Percentiles rank a stretch among this genome's conserved stretches.
Evolutionary conservation across 2,888 invertebrate species (phyloP).

Genomic region (Pedicia rivosa): DNA sequence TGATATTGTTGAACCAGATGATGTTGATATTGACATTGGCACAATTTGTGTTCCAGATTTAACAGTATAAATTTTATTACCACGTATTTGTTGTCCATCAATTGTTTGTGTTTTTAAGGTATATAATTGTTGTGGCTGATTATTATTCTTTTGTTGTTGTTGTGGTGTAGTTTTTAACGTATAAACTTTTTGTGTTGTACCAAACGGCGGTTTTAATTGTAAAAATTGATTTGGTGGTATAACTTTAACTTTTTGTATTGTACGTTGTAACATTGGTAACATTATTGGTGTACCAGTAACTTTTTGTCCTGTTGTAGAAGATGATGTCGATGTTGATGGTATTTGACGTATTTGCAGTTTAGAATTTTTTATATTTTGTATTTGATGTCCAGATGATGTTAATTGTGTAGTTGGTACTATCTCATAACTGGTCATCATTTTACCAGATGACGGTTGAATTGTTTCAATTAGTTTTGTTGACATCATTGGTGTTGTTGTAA

Average conservation of each 20-base stretch:
- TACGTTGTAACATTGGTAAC: constrained; percentile 13
- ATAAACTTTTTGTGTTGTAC: constrained; percentile 25
- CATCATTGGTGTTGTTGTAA: constrained; percentile 8
- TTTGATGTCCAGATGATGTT: constrained; percentile 10
- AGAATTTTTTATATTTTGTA: constrained; percentile 7
- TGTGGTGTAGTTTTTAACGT: constrained; percentile 21
- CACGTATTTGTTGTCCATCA: neutral
- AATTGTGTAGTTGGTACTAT: constrained; percentile 15
- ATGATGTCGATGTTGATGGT: neutral
- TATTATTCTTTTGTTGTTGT: constrained; percentile 7
- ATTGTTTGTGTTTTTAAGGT: neutral
- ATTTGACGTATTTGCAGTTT: constrained; percentile 7
- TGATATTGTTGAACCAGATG: constrained; percentile 2
- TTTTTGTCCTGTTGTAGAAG: neutral
- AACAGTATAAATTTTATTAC: constrained; percentile 9
- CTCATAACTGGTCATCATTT: constrained; percentile 17
- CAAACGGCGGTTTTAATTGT: constrained; percentile 23
- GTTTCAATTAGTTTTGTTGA: neutral
- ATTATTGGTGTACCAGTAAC: constrained; percentile 6
- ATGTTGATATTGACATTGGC: constrained; percentile 15
- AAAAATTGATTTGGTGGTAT: constrained; percentile 28
- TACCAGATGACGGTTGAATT: neutral
- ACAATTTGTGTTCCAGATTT: constrained; percentile 19
- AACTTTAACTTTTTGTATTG: constrained; percentile 26
- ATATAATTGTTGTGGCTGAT: constrained; percentile 1